phyloP scores from a whole-genome alignment of 2,797 vertebrate genomes.

The Danio kyathit region DNA sequence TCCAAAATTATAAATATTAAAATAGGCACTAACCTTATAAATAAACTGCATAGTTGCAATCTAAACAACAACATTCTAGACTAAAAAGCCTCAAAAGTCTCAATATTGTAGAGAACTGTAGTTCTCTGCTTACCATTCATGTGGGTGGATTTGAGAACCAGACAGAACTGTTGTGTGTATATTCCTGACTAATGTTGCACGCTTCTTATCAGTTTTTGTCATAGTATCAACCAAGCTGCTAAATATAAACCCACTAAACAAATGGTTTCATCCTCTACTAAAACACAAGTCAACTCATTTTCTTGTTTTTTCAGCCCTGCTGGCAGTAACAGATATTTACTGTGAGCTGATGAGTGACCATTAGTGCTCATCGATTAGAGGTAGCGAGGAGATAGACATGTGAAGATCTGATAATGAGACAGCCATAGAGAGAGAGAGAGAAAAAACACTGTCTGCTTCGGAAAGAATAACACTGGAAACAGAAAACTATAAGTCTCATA shows the following conservation, averaged over 20 bases:
- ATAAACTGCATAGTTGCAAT: too few relatives aligned
- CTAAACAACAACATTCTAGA: too few relatives aligned
- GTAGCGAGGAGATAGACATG: not conserved
- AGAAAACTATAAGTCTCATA: not conserved
- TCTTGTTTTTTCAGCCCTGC: conserved; percentile 12
- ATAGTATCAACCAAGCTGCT: not conserved
- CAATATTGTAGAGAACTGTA: too few relatives aligned
- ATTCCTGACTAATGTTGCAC: too few relatives aligned
- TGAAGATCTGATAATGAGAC: conserved; percentile 33
- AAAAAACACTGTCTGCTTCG: conserved; percentile 10
- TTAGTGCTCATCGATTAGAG: conserved; percentile 41
- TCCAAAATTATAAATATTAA: too few relatives aligned
- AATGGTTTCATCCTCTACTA: not conserved
- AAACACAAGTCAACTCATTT: conserved; percentile 6
- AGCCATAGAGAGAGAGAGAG: not conserved
- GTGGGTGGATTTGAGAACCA: too few relatives aligned
- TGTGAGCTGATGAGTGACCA: conserved; percentile 37
- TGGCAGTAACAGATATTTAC: conserved; percentile 27
- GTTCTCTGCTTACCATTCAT: too few relatives aligned
- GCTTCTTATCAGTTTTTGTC: too few relatives aligned
- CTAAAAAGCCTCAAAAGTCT: too few relatives aligned
- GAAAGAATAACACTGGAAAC: conserved; percentile 7
- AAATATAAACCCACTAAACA: not conserved
- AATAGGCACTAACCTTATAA: too few relatives aligned
- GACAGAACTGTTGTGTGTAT: too few relatives aligned